Base-by-base conservation (phyloP, 1,140 invertebrate genomes). In the Orius insidiosus region DNA sequence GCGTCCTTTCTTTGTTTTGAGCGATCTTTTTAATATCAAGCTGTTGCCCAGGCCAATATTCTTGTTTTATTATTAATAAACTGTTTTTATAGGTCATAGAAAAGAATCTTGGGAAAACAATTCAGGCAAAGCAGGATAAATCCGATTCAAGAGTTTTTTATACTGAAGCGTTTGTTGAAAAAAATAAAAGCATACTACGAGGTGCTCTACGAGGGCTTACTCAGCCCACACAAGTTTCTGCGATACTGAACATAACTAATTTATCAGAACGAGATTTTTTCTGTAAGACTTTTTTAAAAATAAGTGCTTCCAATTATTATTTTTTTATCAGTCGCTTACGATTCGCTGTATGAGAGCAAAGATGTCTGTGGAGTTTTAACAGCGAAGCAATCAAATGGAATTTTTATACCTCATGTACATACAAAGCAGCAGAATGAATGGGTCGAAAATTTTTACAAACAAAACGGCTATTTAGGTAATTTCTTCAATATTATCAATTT, bases 351-450 rank as follows among this genome's bases (percentile, higher is more conserved):
- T 43, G 73, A 77, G 54, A 69, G 74, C 39, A 70, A 80, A 44
- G 66, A 77, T 61, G 65, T 86, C 14, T 74, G 76, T 47, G 93
- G 90, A 1, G 66, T 72, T 31, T 58, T 96, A 1, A 83, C 80
- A 46, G 88, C 86, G 3, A 76, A 78, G 51, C 72, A 78, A 54
- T 65, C 66, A 31, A 80, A 80, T 56, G 76, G 80, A 44, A 74
- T 79, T 38, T 97, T 87, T 63, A 77, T 95, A 45, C 93, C 93
- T 43, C 74, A 80, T 52, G 77, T 89, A 56, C 93, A 94, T 60
- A 80, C 82, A 2, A 85, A 81, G 62, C 79, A 74, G 53, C 80
- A 90, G 63, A 76, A 69, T 58, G 82, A 95, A 56, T 97, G 88
- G 86, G 80, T 94, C 1, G 75, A 82, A 52, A 81, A 75, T 53